These are phyloP conservation scores for Agonopterix arenella DNA, from an alignment of 2,888 invertebrate genomes.

Conservation along the genomic window DNA sequence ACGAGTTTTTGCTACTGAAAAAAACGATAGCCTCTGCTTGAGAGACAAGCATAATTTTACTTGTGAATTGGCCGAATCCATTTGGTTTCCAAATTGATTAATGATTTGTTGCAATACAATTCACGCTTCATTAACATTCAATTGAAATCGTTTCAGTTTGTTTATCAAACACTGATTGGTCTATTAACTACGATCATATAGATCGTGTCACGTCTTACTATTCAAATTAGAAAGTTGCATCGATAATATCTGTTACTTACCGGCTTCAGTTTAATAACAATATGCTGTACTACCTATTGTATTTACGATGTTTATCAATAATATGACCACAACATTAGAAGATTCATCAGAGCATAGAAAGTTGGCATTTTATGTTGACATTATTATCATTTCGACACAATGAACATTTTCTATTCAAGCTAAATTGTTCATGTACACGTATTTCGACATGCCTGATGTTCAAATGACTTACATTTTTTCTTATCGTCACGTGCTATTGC, in stretches of 20 bases:
- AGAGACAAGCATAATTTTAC: too few relatives aligned
- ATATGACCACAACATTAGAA: constrained; percentile 31
- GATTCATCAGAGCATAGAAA: constrained; percentile 46
- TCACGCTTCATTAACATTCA: constrained; percentile 29
- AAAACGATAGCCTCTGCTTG: neutral
- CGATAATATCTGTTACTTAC: constrained; percentile 29
- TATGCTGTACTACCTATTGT: constrained; percentile 24
- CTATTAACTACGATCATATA: constrained; percentile 19
- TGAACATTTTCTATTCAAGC: constrained; percentile 4
- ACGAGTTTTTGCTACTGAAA: too few relatives aligned
- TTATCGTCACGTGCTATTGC: constrained; percentile 3
- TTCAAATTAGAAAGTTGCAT: constrained; percentile 59
- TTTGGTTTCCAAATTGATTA: constrained; percentile 31
- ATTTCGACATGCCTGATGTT: neutral
- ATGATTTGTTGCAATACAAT: constrained; percentile 33
- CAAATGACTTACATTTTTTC: constrained; percentile 2
- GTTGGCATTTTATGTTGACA: constrained; percentile 25
- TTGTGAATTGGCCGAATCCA: constrained; percentile 20
- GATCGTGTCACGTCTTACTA: constrained; percentile 40
- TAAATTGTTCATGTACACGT: constrained; percentile 2
- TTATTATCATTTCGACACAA: constrained; percentile 16
- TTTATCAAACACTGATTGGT: constrained; percentile 23
- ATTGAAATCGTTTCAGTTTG: constrained; percentile 29
- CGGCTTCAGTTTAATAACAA: constrained; percentile 17
- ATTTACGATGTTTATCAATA: constrained; percentile 36